phyloP scores from a whole-genome alignment of 1,140 invertebrate species.

The Acromyrmex charruanus region DNA sequence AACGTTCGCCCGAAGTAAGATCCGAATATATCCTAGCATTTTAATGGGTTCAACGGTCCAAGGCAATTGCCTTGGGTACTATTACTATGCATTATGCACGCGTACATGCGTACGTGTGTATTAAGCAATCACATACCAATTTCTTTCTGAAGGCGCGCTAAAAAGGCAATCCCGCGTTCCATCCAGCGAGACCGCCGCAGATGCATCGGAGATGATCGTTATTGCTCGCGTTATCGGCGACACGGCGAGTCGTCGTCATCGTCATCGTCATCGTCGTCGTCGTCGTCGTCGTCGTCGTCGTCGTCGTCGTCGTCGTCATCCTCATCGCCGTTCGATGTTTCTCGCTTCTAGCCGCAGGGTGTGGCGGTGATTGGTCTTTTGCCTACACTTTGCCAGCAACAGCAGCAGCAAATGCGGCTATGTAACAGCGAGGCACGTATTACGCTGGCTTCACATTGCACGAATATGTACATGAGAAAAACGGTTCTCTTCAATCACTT shows the following conservation, averaged over 20 bases:
- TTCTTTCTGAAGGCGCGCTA: constrained; percentile 30
- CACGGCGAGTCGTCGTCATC: constrained; percentile 10
- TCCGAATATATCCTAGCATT: constrained; percentile 1
- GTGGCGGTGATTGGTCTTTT: constrained; percentile 72
- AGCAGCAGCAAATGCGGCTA: not conserved
- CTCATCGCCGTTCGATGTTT: constrained; percentile 31
- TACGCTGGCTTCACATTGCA: constrained; percentile 22
- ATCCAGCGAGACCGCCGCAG: not conserved
- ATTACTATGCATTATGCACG: constrained; percentile 38
- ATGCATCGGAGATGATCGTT: constrained; percentile 37
- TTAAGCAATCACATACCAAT: constrained; percentile 48
- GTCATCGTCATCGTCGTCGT: not conserved
- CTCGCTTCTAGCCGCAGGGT: constrained; percentile 63
- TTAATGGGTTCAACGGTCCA: constrained; percentile 32
- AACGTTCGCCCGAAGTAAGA: not conserved
- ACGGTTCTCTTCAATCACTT: not conserved
- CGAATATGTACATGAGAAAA: not conserved
- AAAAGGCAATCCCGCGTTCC: constrained; percentile 39
- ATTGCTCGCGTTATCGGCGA: constrained; percentile 33
- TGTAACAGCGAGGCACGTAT: constrained; percentile 37
- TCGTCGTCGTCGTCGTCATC: not conserved
- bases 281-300: not conserved
- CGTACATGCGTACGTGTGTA: not conserved
- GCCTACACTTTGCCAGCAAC: constrained; percentile 56
- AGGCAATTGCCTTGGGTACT: constrained; percentile 40